Evolutionary conservation across 1,140 invertebrate genomes (phyloP).

Genomic region (Solenopsis fugax): DNA sequence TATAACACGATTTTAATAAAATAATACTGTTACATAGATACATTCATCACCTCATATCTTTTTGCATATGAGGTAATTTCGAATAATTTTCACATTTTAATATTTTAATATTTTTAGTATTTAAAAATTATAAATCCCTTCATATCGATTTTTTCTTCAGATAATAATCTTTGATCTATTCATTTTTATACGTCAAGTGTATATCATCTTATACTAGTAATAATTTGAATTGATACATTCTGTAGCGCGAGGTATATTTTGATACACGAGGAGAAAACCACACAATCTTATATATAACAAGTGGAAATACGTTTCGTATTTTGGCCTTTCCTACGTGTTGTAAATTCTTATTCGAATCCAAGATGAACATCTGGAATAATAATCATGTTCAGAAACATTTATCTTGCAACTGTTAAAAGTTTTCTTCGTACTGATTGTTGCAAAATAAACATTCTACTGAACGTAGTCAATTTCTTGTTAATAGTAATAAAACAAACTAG

Average conservation of each 20-base stretch:
- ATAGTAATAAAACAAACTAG: no score
- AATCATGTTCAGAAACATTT: no score
- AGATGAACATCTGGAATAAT: background rate
- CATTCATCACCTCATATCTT: background rate
- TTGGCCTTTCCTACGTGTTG: background rate
- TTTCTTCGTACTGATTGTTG: no score
- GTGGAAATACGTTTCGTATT: background rate
- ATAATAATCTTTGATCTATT: conserved; percentile 5
- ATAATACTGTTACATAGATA: background rate
- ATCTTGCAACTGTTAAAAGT: no score
- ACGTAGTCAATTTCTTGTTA: no score
- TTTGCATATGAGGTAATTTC: background rate
- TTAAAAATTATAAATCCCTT: background rate
- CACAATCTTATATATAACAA: conserved; percentile 22
- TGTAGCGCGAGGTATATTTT: conserved; percentile 43
- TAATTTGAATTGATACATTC: conserved; percentile 61
- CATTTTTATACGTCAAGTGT: conserved; percentile 19
- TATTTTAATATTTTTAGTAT: background rate
- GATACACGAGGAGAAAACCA: conserved; percentile 27
- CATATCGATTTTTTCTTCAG: background rate
- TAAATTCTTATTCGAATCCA: conserved; percentile 19
- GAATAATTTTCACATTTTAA: background rate
- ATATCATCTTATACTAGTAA: conserved; percentile 34
- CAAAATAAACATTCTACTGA: no score
- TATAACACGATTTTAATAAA: background rate